Evolutionary conservation across 2,888 invertebrate genomes (phyloP).

Genomic region (Hecatera dysodea): DNA sequence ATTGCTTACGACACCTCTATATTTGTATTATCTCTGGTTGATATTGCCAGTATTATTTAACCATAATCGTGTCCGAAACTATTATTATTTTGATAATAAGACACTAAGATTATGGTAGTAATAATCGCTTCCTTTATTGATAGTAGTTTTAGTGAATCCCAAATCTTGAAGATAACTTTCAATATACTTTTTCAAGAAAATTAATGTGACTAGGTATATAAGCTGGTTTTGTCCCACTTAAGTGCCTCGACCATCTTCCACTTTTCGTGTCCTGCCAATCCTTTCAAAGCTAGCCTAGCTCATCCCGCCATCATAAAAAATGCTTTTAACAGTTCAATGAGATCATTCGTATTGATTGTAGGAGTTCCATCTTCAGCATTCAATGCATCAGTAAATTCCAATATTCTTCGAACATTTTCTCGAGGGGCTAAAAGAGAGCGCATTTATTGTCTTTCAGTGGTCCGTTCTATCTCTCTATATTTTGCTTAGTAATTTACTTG

Average conservation of each 20-base stretch:
- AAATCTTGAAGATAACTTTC: neutral
- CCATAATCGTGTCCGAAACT: constrained; percentile 14
- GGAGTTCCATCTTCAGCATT: constrained; percentile 6
- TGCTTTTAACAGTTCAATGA: neutral
- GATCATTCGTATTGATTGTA: neutral
- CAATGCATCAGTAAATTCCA: constrained; percentile 25
- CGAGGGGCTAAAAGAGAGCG: constrained; percentile 14
- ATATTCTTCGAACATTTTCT: constrained; percentile 34
- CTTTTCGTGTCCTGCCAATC: neutral
- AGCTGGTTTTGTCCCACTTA: too few relatives aligned
- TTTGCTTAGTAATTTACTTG: constrained; percentile 23
- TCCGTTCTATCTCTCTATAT: constrained; percentile 1
- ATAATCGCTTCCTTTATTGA: neutral
- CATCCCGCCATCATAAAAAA: neutral
- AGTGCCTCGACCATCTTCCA: neutral
- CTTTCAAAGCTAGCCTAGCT: neutral
- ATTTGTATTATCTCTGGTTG: constrained; percentile 23
- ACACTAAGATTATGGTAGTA: constrained; percentile 20
- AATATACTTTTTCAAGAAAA: too few relatives aligned
- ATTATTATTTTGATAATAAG: constrained; percentile 23
- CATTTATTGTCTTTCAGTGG: constrained; percentile 28
- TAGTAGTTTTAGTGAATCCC: neutral
- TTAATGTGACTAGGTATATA: too few relatives aligned
- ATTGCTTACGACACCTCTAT: constrained; percentile 30
- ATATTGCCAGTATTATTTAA: constrained; percentile 39